phyloP scores from a whole-genome alignment of 2,113 vertebrate genomes.

The Hyaena hyaena region DNA sequence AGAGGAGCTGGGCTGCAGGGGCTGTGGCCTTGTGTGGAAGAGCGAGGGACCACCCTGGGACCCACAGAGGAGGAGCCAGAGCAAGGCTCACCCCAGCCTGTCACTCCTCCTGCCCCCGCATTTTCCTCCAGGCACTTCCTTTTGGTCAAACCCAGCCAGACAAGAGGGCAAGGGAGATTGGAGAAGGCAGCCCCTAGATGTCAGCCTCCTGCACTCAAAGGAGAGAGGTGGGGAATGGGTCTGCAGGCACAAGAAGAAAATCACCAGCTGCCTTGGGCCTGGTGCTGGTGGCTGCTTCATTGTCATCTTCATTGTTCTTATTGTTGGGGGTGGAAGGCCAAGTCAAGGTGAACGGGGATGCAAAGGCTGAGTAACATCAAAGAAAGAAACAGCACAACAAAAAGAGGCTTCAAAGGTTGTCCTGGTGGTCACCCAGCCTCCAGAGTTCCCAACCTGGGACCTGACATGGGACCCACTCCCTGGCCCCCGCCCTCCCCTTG shows the following conservation, averaged over 20 bases:
- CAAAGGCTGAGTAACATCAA: neutral
- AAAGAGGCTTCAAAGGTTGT: neutral
- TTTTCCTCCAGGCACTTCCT: neutral
- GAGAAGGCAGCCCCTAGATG: neutral
- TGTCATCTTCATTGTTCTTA: neutral
- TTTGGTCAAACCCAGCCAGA: neutral
- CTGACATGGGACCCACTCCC: neutral
- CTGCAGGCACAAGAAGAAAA: neutral
- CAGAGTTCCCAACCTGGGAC: neutral
- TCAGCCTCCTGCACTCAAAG: neutral
- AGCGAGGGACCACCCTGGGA: neutral
- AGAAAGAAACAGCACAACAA: neutral
- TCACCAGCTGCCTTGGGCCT: neutral
- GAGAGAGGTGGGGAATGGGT: neutral
- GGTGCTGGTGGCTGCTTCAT: neutral
- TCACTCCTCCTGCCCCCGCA: neutral
- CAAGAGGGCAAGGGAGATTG: neutral
- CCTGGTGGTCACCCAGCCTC: neutral
- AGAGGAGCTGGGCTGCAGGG: neutral
- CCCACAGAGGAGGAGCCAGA: neutral
- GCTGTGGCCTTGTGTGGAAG: neutral
- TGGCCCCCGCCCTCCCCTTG: neutral
- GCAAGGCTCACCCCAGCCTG: neutral
- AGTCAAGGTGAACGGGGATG: neutral
- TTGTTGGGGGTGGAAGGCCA: neutral